Percentiles rank a stretch among this genome's conserved stretches.
These are phyloP conservation scores for Thereva nobilitata DNA, from an alignment of 2,888 invertebrate species.

Conservation along the genomic window DNA sequence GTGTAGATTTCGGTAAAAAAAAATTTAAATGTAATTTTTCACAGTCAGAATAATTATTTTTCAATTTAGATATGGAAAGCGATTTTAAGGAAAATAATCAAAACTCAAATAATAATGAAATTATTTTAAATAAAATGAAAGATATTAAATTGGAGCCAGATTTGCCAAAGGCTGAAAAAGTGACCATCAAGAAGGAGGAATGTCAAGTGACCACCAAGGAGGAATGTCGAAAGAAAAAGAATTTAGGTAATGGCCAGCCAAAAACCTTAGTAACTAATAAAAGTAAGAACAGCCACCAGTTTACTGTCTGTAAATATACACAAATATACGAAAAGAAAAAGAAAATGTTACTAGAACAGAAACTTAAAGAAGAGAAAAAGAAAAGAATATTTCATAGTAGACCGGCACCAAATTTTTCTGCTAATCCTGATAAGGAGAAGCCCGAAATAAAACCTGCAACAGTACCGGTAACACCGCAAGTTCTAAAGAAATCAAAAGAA, in stretches of 20 bases:
- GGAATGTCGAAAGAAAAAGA: background rate
- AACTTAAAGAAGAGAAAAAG: constrained; percentile 51
- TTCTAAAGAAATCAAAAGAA: constrained; percentile 49
- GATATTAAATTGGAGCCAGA: background rate
- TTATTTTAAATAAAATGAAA: background rate
- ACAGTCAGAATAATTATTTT: too few species aligned
- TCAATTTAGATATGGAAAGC: too few species aligned
- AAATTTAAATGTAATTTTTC: too few species aligned
- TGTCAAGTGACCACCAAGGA: background rate
- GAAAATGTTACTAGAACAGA: constrained; percentile 45
- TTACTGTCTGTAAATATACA: constrained; percentile 48
- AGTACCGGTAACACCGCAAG: constrained; percentile 50
- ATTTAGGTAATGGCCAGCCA: constrained; percentile 13
- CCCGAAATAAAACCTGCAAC: constrained; percentile 43
- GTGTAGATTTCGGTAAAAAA: too few species aligned
- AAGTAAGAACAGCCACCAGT: background rate
- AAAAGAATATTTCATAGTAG: constrained; percentile 53
- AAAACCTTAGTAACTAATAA: constrained; percentile 9
- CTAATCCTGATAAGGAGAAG: constrained; percentile 41
- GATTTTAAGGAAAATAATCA: too few species aligned
- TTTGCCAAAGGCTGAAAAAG: background rate
- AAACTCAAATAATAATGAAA: constrained; percentile 39
- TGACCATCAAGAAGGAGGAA: background rate
- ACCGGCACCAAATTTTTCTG: constrained; percentile 52
- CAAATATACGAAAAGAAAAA: constrained; percentile 51